Base-by-base conservation (phyloP, 2,888 invertebrate genomes). In the Plemyria rubiginata region DNA sequence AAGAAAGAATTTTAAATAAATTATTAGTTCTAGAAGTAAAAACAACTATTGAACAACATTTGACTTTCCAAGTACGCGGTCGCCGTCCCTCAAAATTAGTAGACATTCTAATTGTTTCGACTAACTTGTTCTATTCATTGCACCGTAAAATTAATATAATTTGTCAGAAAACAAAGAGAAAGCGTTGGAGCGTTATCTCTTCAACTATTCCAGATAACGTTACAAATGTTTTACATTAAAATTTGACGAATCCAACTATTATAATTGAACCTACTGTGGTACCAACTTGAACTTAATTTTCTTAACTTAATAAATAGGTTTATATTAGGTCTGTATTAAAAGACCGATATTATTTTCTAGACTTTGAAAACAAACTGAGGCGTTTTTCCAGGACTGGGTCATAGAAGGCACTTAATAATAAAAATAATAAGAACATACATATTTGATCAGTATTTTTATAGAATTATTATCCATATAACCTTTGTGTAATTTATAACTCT, bases 91-190 rank as follows among this genome's bases (percentile, higher is more conserved):
- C 53, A 53, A 12, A 53, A 43, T 15, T 43, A 15, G 12, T 45
- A 54, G 29, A 29, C 28, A 13, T 29, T 43, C 41, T 29, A 29
- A 29, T 43, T 53, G 29, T 43, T 53, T 9, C 1, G 9, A 43
- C 45, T 45, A 16, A 15, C 32, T 45, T 28, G 36, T 50, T 38
- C 13, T 16, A 28, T 32, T 51, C 57, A 50, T 15, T 57, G n/a
- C 51, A 50, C 50, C n/a, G 16, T 51, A 15, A 16, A 43, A 43
- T 32, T 50, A 36, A 57, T 51, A 51, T 36, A 43, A 51, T 32
- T 51, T 45, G 32, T 52, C 12, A 52, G 36, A 58, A 58, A 52
- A 52, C 22, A 28, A 52, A 58, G 58, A 54, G 36, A 36, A 46
- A n/a, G 36, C 43, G 11, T 5, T 46, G 22, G 9, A 46, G 46